A percentile compares a stretch with the other conserved stretches of the same genome.
phyloP scores from a whole-genome alignment of 2,113 vertebrate genomes.

The Parotia lawesii region DNA sequence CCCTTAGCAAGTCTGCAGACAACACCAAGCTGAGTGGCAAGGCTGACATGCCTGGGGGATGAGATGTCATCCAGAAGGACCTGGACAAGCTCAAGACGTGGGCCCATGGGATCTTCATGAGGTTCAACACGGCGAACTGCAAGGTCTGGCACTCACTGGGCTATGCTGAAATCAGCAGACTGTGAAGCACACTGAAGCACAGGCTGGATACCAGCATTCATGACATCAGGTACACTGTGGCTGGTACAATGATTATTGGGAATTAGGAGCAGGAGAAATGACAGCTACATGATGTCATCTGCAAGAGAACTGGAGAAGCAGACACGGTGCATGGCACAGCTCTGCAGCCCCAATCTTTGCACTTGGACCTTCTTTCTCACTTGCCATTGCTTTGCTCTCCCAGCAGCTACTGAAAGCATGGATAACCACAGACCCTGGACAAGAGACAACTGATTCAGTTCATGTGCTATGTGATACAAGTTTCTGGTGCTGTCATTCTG shows the following conservation, averaged over 20 bases:
- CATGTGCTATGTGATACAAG: not conserved
- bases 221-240: not conserved
- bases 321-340: accelerated
- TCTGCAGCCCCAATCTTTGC: not conserved
- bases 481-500: not conserved
- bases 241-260: no score
- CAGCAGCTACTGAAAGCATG: not conserved
- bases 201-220: not conserved
- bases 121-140: not conserved
- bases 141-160: not conserved
- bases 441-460: not conserved
- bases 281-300: not conserved
- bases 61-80: not conserved
- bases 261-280: not conserved
- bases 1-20: not conserved
- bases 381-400: not conserved
- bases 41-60: not conserved
- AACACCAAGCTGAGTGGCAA: not conserved
- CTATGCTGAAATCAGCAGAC: not conserved
- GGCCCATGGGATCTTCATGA: not conserved
- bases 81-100: not conserved
- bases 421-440: not conserved
- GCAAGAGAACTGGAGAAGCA: not conserved
- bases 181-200: not conserved
- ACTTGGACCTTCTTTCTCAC: not conserved